Base-by-base conservation (phyloP, 2,797 vertebrate species). In the Rhyacichthys aspro region DNA sequence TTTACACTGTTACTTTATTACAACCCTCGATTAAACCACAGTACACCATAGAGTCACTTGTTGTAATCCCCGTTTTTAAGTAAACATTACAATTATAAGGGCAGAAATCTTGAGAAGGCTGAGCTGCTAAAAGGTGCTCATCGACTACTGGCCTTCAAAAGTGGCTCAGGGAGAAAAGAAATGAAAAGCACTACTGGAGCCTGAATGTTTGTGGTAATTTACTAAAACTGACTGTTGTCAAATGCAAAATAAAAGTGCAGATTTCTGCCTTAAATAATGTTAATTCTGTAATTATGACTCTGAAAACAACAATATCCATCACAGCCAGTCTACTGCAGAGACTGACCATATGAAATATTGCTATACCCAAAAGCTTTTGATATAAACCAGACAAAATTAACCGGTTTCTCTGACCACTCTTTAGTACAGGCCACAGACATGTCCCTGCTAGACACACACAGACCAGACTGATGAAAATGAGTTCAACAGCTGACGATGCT, bases 301-400 rank as follows among this genome's bases (percentile, higher is more conserved):
- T 52, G 9, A 61, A 55, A 17, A 11, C 55, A 42, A 43, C 63
- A 18, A 46, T 62, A 23, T 9, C 58, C 43, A 43, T n/a, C 76
- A 63, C 44, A 78, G 70, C 36, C 79, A 61, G 85, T 84, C 87
- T 76, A 56, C 86, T 88, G 82, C 86, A 89, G 84, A 84, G 79
- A 88, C 86, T 11, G 71, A 82, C 74, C 16, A 0, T 54, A 8
- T 41, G 71, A 77, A 56, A 43, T 41, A 45, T 60, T 14, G 47
- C 33, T 81, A 79, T 15, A 74, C 76, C 10, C 64, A 66, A 67
- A 54, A 52, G 7, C 49, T 7, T 44, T 16, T 28, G 33, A 70
- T 56, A 55, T 5, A 47, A n/a, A 76, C 55, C 28, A 37, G 36
- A 15, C 9, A 11, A 36, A 41, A 15, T 41, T 28, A 28, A 28